phyloP scores from a whole-genome alignment of 2,113 vertebrate species.

The Drymodes brunneopygia region DNA sequence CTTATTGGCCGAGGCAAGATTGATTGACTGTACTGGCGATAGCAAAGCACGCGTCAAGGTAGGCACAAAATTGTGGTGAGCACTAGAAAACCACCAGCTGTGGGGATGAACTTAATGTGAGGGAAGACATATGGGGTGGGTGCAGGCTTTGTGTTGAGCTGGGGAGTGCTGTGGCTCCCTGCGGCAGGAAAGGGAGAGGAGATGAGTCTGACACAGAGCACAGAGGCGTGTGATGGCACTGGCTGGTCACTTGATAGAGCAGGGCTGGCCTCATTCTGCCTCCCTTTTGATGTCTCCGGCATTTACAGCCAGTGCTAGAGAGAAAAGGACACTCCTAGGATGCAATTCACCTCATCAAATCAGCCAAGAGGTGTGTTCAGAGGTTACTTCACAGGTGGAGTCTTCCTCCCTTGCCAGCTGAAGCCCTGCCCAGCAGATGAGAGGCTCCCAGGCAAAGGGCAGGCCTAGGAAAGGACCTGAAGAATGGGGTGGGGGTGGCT shows the following conservation, averaged over 20 bases:
- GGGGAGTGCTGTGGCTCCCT: not conserved
- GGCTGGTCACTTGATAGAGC: not conserved
- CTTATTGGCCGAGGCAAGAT: constrained; percentile 38
- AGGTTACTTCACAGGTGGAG: not conserved
- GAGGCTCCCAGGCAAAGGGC: not conserved
- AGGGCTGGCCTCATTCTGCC: not conserved
- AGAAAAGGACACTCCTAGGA: not conserved
- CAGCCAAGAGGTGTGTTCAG: not conserved
- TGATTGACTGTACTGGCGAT: constrained; percentile 2
- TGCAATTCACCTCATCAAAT: not conserved
- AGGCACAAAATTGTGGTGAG: constrained; percentile 36
- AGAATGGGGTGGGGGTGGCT: not conserved
- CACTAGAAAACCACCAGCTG: not conserved
- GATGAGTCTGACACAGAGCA: accelerated
- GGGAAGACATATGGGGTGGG: not conserved
- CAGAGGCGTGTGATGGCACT: not conserved
- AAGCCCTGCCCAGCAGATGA: not conserved
- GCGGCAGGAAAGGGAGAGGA: not conserved
- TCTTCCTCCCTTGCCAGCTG: not conserved
- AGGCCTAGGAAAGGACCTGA: not conserved
- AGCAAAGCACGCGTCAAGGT: not conserved
- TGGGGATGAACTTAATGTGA: not conserved
- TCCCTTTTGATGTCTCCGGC: not conserved
- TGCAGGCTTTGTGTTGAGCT: not conserved
- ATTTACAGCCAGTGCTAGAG: not conserved